A percentile compares a stretch with the other conserved stretches of the same genome.
These are phyloP conservation scores for Drosophila santomea DNA, from an alignment of 1,140 invertebrate genomes.

Conservation along the genomic window DNA sequence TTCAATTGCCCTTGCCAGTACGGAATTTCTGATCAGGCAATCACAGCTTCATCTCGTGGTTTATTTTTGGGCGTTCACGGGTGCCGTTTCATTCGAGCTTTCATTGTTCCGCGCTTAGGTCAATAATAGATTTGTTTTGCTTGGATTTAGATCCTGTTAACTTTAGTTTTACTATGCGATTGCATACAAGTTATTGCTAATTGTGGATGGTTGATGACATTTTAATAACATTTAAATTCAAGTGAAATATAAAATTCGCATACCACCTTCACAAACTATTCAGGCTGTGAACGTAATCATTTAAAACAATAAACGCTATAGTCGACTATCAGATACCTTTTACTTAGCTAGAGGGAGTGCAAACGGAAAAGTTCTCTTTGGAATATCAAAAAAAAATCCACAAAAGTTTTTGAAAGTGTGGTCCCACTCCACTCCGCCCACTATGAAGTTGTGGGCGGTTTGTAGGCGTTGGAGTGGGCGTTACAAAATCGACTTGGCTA, in stretches of 20 bases:
- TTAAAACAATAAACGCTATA: too few species aligned
- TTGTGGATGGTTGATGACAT: neutral
- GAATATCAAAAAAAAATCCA: too few species aligned
- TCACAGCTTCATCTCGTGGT: slow-evolving; percentile 14
- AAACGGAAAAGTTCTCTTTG: too few species aligned
- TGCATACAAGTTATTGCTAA: neutral
- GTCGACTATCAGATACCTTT: too few species aligned
- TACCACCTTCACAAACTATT: too few species aligned
- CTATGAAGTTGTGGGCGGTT: too few species aligned
- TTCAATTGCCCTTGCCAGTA: slow-evolving; percentile 35
- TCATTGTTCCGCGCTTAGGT: neutral
- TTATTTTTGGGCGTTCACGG: neutral
- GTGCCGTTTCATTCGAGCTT: slow-evolving; percentile 8
- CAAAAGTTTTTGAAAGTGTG: too few species aligned
- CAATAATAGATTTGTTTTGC: slow-evolving; percentile 11
- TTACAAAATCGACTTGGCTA: too few species aligned
- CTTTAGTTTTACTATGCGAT: slow-evolving; percentile 4
- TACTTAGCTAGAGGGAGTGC: too few species aligned
- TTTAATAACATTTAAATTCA: neutral
- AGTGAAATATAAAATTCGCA: neutral
- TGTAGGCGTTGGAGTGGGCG: too few species aligned
- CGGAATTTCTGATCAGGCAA: slow-evolving; percentile 52
- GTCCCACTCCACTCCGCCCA: too few species aligned
- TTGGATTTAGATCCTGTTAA: neutral
- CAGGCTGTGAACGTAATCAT: too few species aligned